Conservation (phyloP, 2,113 vertebrate species). For the Odocoileus virginianus region DNA sequence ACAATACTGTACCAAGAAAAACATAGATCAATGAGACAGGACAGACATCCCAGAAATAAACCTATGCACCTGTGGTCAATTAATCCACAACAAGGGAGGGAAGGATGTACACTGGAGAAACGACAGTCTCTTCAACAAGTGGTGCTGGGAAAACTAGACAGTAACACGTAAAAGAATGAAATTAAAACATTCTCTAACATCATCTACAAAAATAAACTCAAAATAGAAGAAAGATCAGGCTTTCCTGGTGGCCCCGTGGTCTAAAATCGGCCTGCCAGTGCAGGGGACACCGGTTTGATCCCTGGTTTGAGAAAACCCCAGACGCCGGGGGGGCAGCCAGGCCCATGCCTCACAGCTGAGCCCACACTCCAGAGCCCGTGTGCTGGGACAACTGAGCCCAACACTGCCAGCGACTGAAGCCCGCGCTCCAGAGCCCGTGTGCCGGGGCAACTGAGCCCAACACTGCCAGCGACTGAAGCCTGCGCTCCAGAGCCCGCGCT, state of each 20-base stretch:
- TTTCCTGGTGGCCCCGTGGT: rapidly evolving
- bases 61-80: neutral
- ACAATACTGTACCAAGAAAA: neutral
- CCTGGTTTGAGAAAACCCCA: neutral
- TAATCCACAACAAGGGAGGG: neutral
- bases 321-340: neutral
- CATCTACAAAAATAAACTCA: neutral
- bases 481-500: neutral
- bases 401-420: neutral
- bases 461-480: neutral
- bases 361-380: neutral
- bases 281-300: neutral
- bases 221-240: neutral
- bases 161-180: neutral
- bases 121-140: neutral
- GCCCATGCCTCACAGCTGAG: neutral
- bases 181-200: neutral
- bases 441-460: rapidly evolving
- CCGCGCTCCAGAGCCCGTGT: neutral
- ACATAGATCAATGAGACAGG: neutral
- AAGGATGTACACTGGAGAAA: neutral
- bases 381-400: rapidly evolving
- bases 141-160: neutral
- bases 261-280: neutral
- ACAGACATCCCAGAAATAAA: neutral